These are phyloP conservation scores for Drosophila affinis DNA, from an alignment of 2,888 invertebrate species.

Conservation along the genomic window DNA sequence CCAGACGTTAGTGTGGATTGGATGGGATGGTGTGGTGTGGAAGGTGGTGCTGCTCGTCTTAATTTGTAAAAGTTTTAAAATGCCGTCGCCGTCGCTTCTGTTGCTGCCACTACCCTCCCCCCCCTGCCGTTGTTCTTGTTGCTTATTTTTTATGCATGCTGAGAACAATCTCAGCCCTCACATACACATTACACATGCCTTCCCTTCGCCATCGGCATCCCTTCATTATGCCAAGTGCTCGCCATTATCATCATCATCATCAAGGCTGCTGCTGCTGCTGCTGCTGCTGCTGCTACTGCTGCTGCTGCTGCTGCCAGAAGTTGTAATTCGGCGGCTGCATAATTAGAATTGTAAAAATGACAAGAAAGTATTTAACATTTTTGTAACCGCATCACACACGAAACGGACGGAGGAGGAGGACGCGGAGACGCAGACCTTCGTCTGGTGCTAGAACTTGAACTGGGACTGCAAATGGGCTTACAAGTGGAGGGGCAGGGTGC, in stretches of 20 bases:
- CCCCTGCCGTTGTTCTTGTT: conserved; percentile 11
- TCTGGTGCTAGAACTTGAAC: no score
- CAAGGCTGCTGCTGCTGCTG: conserved; percentile 33
- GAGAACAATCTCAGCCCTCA: conserved; percentile 70
- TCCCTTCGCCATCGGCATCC: conserved; percentile 10
- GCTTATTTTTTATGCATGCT: conserved; percentile 81
- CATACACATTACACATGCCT: conserved; percentile 28
- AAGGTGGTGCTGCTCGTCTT: conserved; percentile 44
- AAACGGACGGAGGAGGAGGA: no score
- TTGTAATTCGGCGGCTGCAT: conserved; percentile 76
- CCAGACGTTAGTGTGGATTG: conserved; percentile 34
- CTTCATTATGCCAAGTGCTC: conserved; percentile 76
- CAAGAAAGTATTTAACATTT: conserved; percentile 19
- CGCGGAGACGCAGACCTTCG: no score
- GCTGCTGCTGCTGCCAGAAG: conserved; percentile 21
- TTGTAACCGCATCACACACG: neutral
- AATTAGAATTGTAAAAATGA: conserved; percentile 74
- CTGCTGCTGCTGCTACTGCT: conserved; percentile 28
- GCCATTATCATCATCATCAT: conserved; percentile 44
- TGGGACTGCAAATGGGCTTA: no score
- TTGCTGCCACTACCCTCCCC: no score
- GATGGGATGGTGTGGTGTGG: neutral
- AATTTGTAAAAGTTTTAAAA: conserved; percentile 76
- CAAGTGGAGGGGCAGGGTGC: no score
- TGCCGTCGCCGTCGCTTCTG: conserved; percentile 50